These are phyloP conservation scores for Brienomyrus brachyistius DNA, from an alignment of 2,113 vertebrate genomes.

Conservation along the genomic window DNA sequence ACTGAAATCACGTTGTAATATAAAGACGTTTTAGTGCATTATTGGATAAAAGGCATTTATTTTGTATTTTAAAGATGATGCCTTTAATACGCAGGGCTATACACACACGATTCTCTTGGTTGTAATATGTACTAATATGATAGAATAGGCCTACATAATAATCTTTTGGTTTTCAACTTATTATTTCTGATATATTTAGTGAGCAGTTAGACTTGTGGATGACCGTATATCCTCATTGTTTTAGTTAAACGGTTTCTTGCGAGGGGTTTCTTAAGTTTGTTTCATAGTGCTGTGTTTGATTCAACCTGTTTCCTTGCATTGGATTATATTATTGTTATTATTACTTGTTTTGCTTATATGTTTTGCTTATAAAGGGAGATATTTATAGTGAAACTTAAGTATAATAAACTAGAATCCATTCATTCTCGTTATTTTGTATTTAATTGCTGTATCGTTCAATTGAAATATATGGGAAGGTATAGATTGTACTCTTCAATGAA, in stretches of 20 bases:
- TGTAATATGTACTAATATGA: background rate
- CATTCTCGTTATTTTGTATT: slow-evolving; percentile 33
- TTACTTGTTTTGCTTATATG: slow-evolving; percentile 39
- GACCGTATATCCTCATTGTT: background rate
- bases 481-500: background rate
- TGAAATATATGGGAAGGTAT: background rate
- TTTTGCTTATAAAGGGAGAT: slow-evolving; percentile 31
- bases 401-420: slow-evolving; percentile 51
- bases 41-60: background rate
- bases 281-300: background rate
- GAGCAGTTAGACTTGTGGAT: background rate
- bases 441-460: slow-evolving; percentile 26
- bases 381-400: slow-evolving; percentile 54
- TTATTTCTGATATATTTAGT: slow-evolving; percentile 2
- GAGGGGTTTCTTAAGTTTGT: background rate
- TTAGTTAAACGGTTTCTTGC: background rate
- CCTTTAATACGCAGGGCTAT: background rate
- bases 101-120: background rate
- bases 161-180: background rate
- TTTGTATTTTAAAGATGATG: slow-evolving; percentile 2
- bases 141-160: background rate
- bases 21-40: background rate
- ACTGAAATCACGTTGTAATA: background rate
- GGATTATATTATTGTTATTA: slow-evolving; percentile 38
- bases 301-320: background rate